phyloP scores from a whole-genome alignment of 2,797 vertebrate genomes.

The Spondyliosoma cantharus region DNA sequence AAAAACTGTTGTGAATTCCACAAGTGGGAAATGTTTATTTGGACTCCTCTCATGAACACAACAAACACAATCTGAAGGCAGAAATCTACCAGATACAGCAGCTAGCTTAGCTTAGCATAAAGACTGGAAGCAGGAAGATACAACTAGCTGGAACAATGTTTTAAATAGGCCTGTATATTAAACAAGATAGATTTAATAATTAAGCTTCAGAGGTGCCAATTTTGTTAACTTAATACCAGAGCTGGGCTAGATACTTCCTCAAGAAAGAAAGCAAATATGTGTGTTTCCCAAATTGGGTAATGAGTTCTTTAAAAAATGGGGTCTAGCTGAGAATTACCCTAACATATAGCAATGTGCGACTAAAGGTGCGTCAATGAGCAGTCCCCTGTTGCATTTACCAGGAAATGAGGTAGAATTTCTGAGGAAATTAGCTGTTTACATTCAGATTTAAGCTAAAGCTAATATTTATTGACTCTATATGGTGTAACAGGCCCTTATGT shows the following conservation, averaged over 20 bases:
- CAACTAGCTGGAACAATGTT: background rate
- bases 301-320: background rate
- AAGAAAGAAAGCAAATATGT: background rate
- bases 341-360: background rate
- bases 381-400: constrained; percentile 25
- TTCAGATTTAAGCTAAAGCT: constrained; percentile 58
- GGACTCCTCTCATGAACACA: no score
- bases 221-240: background rate
- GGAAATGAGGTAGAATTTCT: constrained; percentile 64
- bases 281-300: background rate
- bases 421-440: constrained; percentile 72
- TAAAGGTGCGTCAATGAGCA: background rate
- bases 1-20: no score
- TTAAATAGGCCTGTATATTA: background rate
- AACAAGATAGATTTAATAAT: background rate
- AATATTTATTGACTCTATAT: constrained; percentile 67
- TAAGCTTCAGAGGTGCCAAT: background rate
- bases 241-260: background rate
- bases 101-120: background rate
- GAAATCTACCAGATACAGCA: background rate
- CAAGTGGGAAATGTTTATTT: no score
- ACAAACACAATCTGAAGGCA: no score
- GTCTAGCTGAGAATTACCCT: constrained; percentile 18
- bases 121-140: background rate
- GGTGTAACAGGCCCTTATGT: constrained; percentile 34